Evolutionary conservation across 2,797 vertebrate species (phyloP).

Genomic region (Lagothrix lagotricha): DNA sequence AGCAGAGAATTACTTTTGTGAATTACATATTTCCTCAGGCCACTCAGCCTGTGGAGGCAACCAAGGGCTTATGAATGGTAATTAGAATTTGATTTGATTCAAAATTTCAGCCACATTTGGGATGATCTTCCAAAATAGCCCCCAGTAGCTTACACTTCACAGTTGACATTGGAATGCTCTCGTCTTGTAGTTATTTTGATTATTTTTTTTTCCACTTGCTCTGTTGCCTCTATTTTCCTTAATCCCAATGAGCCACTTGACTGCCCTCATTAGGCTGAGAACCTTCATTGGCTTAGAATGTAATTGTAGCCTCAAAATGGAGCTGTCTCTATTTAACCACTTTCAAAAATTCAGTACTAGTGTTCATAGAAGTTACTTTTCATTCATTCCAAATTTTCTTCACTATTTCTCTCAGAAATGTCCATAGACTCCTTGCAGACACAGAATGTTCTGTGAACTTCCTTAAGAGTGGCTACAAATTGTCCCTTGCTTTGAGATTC

Average conservation of each 20-base stretch:
- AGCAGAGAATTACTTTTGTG: background rate
- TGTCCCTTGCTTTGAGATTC: background rate
- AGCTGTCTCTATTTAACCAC: background rate
- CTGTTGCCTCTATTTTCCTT: background rate
- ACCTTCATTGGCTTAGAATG: background rate
- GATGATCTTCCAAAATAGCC: background rate
- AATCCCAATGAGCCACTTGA: background rate
- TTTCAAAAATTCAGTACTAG: background rate
- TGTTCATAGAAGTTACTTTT: background rate
- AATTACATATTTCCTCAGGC: background rate
- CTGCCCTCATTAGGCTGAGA: background rate
- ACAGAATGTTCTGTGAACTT: background rate
- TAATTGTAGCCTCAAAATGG: background rate
- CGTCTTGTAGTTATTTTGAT: background rate
- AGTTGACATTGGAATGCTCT: background rate
- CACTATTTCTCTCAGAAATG: background rate
- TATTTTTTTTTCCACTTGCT: background rate
- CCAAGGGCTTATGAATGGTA: background rate
- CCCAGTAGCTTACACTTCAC: background rate
- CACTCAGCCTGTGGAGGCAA: background rate
- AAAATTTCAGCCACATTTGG: background rate
- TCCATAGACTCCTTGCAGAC: background rate
- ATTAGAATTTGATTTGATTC: background rate
- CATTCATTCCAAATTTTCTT: background rate
- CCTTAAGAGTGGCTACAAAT: background rate